Evolutionary conservation across 2,113 vertebrate genomes (phyloP).

Genomic region (Scolopax mira): DNA sequence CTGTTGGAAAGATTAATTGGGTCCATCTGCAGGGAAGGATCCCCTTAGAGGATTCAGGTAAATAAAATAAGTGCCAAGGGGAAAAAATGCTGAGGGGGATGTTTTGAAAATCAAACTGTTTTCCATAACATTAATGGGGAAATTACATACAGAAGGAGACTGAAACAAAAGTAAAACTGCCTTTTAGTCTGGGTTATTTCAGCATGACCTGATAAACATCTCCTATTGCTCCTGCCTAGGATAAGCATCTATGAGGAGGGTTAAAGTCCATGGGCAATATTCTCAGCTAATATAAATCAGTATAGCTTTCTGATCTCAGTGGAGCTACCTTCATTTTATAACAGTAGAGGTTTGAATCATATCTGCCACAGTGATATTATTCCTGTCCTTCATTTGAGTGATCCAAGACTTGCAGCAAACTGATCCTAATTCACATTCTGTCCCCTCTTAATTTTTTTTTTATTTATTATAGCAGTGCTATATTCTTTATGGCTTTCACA

Average conservation of each 20-base stretch:
- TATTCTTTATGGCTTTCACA: neutral
- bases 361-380: neutral
- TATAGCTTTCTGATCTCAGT: neutral
- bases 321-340: neutral
- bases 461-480: neutral
- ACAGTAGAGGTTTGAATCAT: neutral
- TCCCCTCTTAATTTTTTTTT: neutral
- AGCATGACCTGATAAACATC: slow-evolving; percentile 5
- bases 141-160: neutral
- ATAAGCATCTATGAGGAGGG: neutral
- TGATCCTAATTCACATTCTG: neutral
- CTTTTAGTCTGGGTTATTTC: slow-evolving; percentile 15
- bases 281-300: neutral
- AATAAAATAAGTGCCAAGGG: slow-evolving; percentile 23
- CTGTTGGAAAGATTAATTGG: slow-evolving; percentile 68
- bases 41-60: slow-evolving; percentile 51
- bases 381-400: neutral
- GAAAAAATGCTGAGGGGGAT: neutral
- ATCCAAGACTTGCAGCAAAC: neutral
- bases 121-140: slow-evolving; percentile 6
- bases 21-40: slow-evolving; percentile 44
- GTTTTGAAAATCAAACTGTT: slow-evolving; percentile 43
- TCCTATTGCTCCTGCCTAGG: neutral
- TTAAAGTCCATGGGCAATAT: neutral
- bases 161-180: slow-evolving; percentile 27